A percentile compares a stretch with the other conserved stretches of the same genome.
Conservation (phyloP, 2,888 invertebrate genomes). For the Scaptomyza caliginosa region DNA sequence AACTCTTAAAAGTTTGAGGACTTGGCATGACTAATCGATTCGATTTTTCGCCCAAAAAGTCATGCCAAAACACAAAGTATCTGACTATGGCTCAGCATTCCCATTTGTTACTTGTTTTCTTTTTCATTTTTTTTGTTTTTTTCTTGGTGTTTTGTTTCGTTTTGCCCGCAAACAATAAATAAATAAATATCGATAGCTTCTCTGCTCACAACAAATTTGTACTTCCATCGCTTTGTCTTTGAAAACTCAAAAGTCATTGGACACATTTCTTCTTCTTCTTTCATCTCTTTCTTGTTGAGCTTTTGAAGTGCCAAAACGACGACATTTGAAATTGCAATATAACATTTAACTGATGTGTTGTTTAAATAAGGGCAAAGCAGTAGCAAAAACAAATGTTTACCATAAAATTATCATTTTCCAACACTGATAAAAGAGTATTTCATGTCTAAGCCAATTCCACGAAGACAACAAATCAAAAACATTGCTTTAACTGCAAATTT, state of each 20-base stretch:
- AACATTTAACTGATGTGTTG: conserved; percentile 34
- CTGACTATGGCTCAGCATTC: conserved; percentile 29
- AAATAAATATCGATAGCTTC: conserved; percentile 53
- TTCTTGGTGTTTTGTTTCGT: conserved; percentile 10
- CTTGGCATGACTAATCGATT: conserved; percentile 76
- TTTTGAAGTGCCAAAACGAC: conserved; percentile 49
- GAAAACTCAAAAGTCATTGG: conserved; percentile 55
- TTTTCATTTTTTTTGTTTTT: too few relatives aligned
- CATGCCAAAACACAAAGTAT: conserved; percentile 47
- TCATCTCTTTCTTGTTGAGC: conserved; percentile 4
- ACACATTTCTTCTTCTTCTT: conserved; percentile 55
- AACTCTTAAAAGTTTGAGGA: conserved; percentile 57
- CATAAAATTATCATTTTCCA: too few relatives aligned
- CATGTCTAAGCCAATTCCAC: too few relatives aligned
- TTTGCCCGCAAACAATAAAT: conserved; percentile 8
- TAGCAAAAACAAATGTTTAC: too few relatives aligned
- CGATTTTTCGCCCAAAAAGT: conserved; percentile 76
- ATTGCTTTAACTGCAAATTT: not conserved
- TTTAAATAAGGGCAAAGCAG: not conserved
- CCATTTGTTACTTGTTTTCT: too few relatives aligned
- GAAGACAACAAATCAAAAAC: too few relatives aligned
- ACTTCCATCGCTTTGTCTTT: conserved; percentile 38
- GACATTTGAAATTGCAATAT: conserved; percentile 53
- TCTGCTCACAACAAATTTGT: conserved; percentile 19
- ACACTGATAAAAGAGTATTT: not conserved